Evolutionary conservation across 2,888 invertebrate genomes (phyloP).

Genomic region (Eustalomyia histrio): DNA sequence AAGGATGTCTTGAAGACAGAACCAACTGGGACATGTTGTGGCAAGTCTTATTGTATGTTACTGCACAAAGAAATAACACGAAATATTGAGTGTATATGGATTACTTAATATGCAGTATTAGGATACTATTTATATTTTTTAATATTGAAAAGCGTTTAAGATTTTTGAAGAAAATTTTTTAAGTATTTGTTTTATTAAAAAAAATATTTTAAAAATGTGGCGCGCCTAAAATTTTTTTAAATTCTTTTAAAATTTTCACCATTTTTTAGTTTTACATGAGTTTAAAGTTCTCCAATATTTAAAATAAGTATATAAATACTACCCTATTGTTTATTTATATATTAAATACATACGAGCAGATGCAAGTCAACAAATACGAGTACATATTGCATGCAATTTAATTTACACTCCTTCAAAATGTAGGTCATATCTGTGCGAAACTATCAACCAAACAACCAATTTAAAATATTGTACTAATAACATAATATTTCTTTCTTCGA

Average conservation of each 20-base stretch:
- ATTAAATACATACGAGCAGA: too few relatives aligned
- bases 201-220: too few relatives aligned
- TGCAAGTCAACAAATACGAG: slow-evolving; percentile 12
- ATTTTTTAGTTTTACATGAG: too few relatives aligned
- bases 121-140: neutral
- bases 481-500: neutral
- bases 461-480: slow-evolving; percentile 6
- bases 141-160: too few relatives aligned
- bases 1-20: too few relatives aligned
- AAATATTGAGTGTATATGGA: neutral
- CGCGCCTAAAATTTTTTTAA: too few relatives aligned
- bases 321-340: too few relatives aligned
- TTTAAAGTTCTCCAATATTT: too few relatives aligned
- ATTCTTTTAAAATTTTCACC: too few relatives aligned
- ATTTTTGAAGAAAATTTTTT: too few relatives aligned
- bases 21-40: neutral
- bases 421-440: slow-evolving; percentile 56
- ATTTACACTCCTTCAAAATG: slow-evolving; percentile 55
- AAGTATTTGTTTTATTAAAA: too few relatives aligned
- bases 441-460: slow-evolving; percentile 15
- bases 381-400: slow-evolving; percentile 56
- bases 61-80: neutral
- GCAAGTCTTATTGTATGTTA: neutral
- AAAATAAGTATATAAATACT: too few relatives aligned
- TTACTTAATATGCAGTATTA: neutral